Percentiles rank a stretch among this genome's conserved stretches.
Conservation (phyloP, 2,113 vertebrate genomes). For the Holacanthus passer region DNA sequence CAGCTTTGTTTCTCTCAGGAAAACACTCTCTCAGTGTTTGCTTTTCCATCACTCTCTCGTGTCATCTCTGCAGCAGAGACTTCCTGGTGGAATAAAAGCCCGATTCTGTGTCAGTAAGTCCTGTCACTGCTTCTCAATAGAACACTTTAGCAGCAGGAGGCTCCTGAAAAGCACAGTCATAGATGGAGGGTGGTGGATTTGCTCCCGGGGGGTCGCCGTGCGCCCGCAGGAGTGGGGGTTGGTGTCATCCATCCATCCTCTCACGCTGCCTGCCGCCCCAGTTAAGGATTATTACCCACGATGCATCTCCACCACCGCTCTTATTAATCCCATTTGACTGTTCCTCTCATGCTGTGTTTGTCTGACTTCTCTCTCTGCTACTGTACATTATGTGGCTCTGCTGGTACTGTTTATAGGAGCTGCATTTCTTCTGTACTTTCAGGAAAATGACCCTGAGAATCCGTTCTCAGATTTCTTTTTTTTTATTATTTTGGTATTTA, state of each 20-base stretch:
- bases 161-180: conserved; percentile 66
- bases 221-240: background rate
- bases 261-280: conserved; percentile 17
- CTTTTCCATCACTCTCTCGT: conserved; percentile 11
- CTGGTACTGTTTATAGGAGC: conserved; percentile 28
- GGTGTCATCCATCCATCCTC: conserved; percentile 15
- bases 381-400: conserved; percentile 36
- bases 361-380: conserved; percentile 31
- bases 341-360: background rate
- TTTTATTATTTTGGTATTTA: conserved; percentile 36
- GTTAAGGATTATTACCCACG: conserved; percentile 69
- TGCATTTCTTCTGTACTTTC: conserved; percentile 16
- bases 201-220: conserved; percentile 10
- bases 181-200: conserved; percentile 57
- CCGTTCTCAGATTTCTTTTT: conserved; percentile 2
- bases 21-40: conserved; percentile 21
- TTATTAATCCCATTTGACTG: conserved; percentile 62
- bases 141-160: conserved; percentile 14
- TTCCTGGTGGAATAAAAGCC: conserved; percentile 49
- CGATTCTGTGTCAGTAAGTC: conserved; percentile 30
- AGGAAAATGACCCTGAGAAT: conserved; percentile 15
- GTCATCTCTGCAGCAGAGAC: background rate
- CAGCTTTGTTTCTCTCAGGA: conserved; percentile 65
- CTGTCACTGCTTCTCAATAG: conserved; percentile 14
- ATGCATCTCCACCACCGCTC: conserved; percentile 55